Evolutionary conservation across 2,888 invertebrate genomes (phyloP).

Genomic region (Junonia oenone): DNA sequence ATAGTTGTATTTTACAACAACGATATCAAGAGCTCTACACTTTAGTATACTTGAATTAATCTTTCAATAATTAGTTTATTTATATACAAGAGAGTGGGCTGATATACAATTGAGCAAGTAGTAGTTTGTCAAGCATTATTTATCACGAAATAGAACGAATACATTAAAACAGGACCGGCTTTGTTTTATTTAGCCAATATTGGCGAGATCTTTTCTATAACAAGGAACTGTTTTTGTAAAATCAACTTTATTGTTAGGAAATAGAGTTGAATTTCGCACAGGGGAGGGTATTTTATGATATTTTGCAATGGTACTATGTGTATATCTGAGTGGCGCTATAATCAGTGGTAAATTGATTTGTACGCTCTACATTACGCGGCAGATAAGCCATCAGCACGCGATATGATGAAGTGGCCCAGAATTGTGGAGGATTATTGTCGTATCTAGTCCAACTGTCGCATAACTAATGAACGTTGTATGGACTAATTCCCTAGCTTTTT

Average conservation of each 20-base stretch:
- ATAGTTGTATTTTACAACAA: background rate
- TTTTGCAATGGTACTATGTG: slow-evolving; percentile 9
- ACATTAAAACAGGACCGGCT: slow-evolving; percentile 22
- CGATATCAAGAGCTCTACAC: background rate
- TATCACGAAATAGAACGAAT: slow-evolving; percentile 1
- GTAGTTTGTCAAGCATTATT: slow-evolving; percentile 1
- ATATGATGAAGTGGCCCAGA: slow-evolving; percentile 34
- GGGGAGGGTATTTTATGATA: too few relatives aligned
- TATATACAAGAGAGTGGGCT: background rate
- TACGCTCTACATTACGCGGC: slow-evolving; percentile 32
- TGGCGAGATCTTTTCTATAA: background rate
- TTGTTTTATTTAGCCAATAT: slow-evolving; percentile 18
- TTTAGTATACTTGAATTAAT: background rate
- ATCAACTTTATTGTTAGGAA: background rate
- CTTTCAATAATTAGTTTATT: background rate
- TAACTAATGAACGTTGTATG: slow-evolving; percentile 16
- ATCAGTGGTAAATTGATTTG: slow-evolving; percentile 34
- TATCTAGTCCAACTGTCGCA: slow-evolving; percentile 14
- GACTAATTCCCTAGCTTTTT: background rate
- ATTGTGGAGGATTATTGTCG: slow-evolving; percentile 31
- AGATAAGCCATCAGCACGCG: slow-evolving; percentile 33
- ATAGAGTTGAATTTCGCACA: slow-evolving; percentile 5
- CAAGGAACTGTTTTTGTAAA: background rate
- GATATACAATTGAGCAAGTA: background rate
- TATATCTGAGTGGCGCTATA: slow-evolving; percentile 25